These are phyloP conservation scores for Rhea pennata DNA, from an alignment of 2,113 vertebrate species.

Conservation along the genomic window DNA sequence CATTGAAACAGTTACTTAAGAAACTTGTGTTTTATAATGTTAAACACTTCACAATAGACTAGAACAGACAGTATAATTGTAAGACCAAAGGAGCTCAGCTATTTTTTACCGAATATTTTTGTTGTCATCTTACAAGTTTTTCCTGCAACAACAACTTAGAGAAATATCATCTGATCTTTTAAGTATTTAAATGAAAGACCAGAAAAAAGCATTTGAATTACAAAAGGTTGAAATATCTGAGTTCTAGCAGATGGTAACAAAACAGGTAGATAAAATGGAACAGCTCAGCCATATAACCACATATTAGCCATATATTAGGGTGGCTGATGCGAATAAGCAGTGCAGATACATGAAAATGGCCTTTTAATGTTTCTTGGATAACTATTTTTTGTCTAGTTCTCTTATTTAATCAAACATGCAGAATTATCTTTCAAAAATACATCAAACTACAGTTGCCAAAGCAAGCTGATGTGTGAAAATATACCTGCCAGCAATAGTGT, in stretches of 20 bases:
- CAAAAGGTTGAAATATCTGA: not conserved
- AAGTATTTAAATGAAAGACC: not conserved
- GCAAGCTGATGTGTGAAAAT: not conserved
- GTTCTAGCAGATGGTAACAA: not conserved
- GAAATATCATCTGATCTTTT: not conserved
- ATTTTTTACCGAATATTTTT: not conserved
- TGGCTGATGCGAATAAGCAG: not conserved
- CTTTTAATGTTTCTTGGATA: not conserved
- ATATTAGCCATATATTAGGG: not conserved
- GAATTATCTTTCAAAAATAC: not conserved
- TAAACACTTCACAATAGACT: not conserved
- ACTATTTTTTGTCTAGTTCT: not conserved
- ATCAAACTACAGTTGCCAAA: not conserved
- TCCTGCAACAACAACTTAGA: not conserved
- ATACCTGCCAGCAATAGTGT: not conserved
- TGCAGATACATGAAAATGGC: not conserved
- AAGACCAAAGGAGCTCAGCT: not conserved
- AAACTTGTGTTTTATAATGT: not conserved
- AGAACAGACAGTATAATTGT: not conserved
- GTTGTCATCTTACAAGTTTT: not conserved
- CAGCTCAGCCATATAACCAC: not conserved
- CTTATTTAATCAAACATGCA: not conserved
- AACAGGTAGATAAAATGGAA: not conserved
- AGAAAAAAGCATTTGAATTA: not conserved
- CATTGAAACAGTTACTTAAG: slow-evolving; percentile 24